Evolutionary conservation across 2,888 invertebrate genomes (phyloP).

Genomic region (Rosalia funebris): DNA sequence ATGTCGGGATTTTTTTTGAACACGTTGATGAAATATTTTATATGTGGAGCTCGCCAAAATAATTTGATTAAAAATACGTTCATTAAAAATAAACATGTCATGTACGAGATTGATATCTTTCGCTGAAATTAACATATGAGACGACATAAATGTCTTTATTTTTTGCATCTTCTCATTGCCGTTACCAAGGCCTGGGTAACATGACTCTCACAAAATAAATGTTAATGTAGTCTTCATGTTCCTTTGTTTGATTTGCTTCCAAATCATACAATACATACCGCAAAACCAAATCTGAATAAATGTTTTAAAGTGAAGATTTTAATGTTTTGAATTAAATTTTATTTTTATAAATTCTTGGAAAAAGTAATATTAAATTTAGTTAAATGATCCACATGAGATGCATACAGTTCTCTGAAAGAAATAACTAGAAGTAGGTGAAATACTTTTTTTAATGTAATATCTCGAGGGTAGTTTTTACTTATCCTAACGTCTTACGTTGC

Average conservation of each 20-base stretch:
- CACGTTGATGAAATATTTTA: constrained; percentile 24
- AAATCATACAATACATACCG: too few relatives aligned
- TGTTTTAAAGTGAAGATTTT: too few relatives aligned
- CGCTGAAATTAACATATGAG: constrained; percentile 22
- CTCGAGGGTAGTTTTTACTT: too few relatives aligned
- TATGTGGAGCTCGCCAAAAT: constrained; percentile 25
- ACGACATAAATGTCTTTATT: constrained; percentile 22
- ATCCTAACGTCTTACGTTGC: too few relatives aligned
- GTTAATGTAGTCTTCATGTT: not conserved
- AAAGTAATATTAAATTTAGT: too few relatives aligned
- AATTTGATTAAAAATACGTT: constrained; percentile 24
- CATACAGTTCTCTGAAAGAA: too few relatives aligned
- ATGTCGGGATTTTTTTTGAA: constrained; percentile 20
- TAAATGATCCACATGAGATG: too few relatives aligned
- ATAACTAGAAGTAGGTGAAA: too few relatives aligned
- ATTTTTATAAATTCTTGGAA: too few relatives aligned
- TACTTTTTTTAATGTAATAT: too few relatives aligned
- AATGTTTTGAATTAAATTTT: too few relatives aligned
- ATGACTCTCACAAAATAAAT: constrained; percentile 8
- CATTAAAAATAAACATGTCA: constrained; percentile 27
- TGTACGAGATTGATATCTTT: constrained; percentile 24
- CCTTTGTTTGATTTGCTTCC: not conserved
- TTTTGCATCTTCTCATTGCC: constrained; percentile 13
- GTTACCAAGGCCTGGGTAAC: constrained; percentile 19
- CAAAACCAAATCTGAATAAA: too few relatives aligned